Evolutionary conservation across 2,888 invertebrate species (phyloP), one percentile per base, ranked within the genome.

Genomic region (Oxycera nigricornis): DNA sequence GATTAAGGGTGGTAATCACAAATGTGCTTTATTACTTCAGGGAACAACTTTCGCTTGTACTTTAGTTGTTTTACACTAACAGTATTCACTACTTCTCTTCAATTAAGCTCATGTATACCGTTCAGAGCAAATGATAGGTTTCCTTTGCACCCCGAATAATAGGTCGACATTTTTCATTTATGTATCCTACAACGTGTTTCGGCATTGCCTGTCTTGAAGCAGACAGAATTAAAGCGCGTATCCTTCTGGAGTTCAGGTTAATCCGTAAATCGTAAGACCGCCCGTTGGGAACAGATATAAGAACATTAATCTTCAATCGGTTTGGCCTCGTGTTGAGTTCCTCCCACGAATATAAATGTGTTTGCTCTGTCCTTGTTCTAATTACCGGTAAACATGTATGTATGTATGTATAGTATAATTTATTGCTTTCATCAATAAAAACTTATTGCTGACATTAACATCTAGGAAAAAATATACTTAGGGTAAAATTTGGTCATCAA

Each of bases 251-350:
- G n/a, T n/a, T n/a, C n/a, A n/a, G 46, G 3, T 46, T 46, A 3
- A 7, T 7, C 46, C 46, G 17, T 46, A n/a, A n/a, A 14, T 46
- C 46, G 17, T 46, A 17, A 11, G 4, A 7, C n/a, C 46, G n/a
- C 17, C 2, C 31, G 20, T 14, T 59, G 30, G 39, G 26, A 50
- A 50, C 50, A 28, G 28, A 68, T 46, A 46, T 50, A 39, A 28
- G 67, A 26, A 26, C 50, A 28, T 68, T 46, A 68, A 68, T 68
- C 67, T 68, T 68, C 24, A 46, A 68, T 28, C 67, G 50, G 50
- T 68, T 68, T 50, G 28, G 41, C 28, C 35, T 62, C 35, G n/a
- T 62, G 17, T 62, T 31, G 35, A 35, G 35, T 62, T 14, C 46
- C 67, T 11, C 50, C 67, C 67, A 35, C 62, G 35, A 28, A 22